These are phyloP conservation scores for Prinia subflava DNA, from an alignment of 2,113 vertebrate genomes.

Conservation along the genomic window DNA sequence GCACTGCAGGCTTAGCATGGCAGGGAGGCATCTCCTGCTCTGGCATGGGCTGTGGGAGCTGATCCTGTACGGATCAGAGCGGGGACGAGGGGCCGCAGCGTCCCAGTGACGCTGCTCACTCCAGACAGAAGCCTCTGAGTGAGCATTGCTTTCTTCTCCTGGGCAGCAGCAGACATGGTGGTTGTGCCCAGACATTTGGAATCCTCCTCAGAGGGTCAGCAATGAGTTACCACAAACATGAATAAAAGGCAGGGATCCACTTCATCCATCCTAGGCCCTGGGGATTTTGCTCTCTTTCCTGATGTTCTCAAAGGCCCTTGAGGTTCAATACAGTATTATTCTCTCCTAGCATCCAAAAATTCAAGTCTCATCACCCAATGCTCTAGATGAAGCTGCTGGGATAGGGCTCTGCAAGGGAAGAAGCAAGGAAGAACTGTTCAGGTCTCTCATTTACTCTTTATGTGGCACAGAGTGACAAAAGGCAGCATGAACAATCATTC, in stretches of 20 bases:
- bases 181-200: background rate
- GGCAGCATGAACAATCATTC: background rate
- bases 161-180: background rate
- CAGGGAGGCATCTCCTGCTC: background rate
- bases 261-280: background rate
- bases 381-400: background rate
- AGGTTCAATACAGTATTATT: background rate
- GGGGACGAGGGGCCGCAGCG: fast-evolving
- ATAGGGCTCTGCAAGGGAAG: background rate
- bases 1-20: background rate
- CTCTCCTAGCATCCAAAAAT: background rate
- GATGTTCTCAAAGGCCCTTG: background rate
- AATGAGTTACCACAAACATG: background rate
- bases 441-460: background rate
- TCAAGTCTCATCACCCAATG: background rate
- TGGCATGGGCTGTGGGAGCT: fast-evolving
- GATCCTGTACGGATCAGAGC: background rate
- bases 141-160: background rate
- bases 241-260: background rate
- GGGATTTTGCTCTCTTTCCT: background rate
- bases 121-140: background rate
- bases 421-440: background rate
- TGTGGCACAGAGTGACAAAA: background rate
- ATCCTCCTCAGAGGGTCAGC: background rate
- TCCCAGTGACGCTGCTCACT: background rate